phyloP scores from a whole-genome alignment of 2,888 invertebrate species.

The Malachius bipustulatus region DNA sequence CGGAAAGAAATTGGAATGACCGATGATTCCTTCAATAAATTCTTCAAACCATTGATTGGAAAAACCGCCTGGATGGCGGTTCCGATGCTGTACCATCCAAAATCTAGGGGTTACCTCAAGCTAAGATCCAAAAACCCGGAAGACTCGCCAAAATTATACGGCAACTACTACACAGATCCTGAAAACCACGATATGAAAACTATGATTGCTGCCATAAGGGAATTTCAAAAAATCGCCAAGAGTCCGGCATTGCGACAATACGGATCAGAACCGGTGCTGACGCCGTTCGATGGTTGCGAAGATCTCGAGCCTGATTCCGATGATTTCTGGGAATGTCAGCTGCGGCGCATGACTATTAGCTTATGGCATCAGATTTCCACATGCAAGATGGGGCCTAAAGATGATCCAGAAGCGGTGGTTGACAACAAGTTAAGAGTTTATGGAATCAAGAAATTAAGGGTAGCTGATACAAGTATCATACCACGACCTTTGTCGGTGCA shows the following conservation, averaged over 20 bases:
- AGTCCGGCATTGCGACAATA: slow-evolving; percentile 43
- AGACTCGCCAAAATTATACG: slow-evolving; percentile 47
- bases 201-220: slow-evolving; percentile 43
- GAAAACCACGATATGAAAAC: slow-evolving; percentile 37
- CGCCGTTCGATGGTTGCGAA: slow-evolving; percentile 44
- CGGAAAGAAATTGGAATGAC: no score
- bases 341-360: slow-evolving; percentile 31
- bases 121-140: slow-evolving; percentile 43
- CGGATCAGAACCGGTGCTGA: slow-evolving; percentile 45
- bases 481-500: slow-evolving; percentile 53
- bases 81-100: slow-evolving; percentile 47
- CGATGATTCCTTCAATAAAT: no score
- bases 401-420: no score
- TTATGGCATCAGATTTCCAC: slow-evolving; percentile 39
- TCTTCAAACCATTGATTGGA: slow-evolving; percentile 37
- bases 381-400: no score
- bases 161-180: slow-evolving; percentile 43
- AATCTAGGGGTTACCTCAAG: slow-evolving; percentile 40
- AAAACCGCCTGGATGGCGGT: slow-evolving; percentile 40
- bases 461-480: slow-evolving; percentile 51
- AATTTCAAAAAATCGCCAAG: slow-evolving; percentile 37
- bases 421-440: slow-evolving; percentile 40
- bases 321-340: slow-evolving; percentile 55
- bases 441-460: slow-evolving; percentile 47
- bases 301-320: slow-evolving; percentile 44